Evolutionary conservation across 2,113 vertebrate genomes (phyloP).

Genomic region (Spermophilus dauricus): DNA sequence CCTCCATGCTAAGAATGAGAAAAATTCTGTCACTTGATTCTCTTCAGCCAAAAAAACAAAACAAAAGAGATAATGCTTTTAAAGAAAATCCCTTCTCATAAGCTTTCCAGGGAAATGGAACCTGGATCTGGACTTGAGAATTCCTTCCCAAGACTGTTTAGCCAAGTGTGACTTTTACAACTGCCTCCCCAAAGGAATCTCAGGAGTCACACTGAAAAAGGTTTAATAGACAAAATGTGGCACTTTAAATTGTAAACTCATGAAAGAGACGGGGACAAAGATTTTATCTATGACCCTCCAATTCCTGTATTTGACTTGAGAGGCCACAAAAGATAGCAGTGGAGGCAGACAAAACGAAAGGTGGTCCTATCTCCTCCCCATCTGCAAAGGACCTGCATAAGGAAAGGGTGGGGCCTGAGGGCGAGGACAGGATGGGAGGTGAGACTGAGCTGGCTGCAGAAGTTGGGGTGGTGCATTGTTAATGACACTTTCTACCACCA

Average conservation of each 20-base stretch:
- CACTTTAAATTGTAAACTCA: not conserved
- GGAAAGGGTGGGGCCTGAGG: not conserved
- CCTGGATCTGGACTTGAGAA: not conserved
- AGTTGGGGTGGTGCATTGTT: not conserved
- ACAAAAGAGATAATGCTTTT: not conserved
- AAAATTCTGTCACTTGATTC: not conserved
- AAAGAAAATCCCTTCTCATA: constrained; percentile 23
- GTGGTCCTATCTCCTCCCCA: not conserved
- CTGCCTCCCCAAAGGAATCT: not conserved
- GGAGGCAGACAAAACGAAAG: not conserved
- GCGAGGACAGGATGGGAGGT: accelerated
- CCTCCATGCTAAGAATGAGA: constrained; percentile 27
- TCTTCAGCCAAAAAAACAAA: not conserved
- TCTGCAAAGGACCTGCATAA: not conserved
- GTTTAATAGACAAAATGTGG: not conserved
- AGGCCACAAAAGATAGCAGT: not conserved
- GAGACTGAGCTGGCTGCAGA: not conserved
- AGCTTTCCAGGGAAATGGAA: not conserved
- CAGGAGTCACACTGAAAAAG: not conserved
- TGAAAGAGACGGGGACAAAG: not conserved
- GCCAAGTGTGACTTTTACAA: constrained; percentile 4
- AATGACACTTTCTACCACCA: not conserved
- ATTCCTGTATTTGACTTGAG: not conserved
- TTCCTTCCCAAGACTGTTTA: not conserved
- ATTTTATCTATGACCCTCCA: not conserved